Evolutionary conservation across 2,113 vertebrate genomes (phyloP).

Genomic region (Montifringilla adamsi): DNA sequence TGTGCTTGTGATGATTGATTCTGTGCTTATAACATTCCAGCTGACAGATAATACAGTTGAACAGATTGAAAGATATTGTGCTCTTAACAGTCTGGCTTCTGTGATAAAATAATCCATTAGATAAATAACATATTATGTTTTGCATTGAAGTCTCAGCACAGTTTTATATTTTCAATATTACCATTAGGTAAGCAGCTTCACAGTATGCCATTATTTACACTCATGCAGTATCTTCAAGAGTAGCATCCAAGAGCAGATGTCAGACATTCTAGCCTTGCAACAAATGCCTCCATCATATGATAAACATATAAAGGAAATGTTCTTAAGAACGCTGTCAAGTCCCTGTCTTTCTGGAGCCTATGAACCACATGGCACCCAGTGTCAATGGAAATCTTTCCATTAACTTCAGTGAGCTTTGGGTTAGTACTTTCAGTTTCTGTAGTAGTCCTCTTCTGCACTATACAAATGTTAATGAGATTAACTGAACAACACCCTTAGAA

Average conservation of each 20-base stretch:
- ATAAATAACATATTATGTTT: background rate
- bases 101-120: background rate
- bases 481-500: background rate
- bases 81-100: background rate
- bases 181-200: background rate
- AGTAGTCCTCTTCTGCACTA: background rate
- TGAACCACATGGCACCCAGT: background rate
- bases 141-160: background rate
- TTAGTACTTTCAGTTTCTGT: background rate
- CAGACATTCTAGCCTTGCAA: background rate
- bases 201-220: background rate
- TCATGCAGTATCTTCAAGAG: background rate
- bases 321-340: background rate
- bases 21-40: background rate
- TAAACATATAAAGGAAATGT: background rate
- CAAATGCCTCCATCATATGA: background rate
- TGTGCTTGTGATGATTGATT: background rate
- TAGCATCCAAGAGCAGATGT: background rate
- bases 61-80: background rate
- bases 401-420: background rate
- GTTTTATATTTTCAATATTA: background rate
- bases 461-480: background rate
- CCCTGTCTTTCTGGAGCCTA: background rate
- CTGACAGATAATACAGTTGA: background rate
- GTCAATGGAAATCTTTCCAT: background rate